Evolutionary conservation across 2,888 invertebrate species (phyloP).

Genomic region (Amiota minor): DNA sequence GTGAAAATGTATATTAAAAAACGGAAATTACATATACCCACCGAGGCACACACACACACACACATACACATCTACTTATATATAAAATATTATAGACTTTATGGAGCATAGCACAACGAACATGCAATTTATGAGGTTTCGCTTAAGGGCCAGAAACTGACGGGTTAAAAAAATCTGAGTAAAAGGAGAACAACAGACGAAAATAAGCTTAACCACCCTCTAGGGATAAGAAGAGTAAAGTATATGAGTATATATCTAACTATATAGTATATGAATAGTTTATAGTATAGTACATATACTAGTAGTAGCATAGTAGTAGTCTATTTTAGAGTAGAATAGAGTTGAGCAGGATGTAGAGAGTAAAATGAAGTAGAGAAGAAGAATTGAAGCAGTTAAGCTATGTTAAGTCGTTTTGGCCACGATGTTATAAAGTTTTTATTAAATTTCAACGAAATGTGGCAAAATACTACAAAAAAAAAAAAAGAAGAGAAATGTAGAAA

Average conservation of each 20-base stretch:
- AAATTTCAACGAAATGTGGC: conserved; percentile 12
- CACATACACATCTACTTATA: conserved; percentile 35
- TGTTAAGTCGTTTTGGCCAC: conserved; percentile 15
- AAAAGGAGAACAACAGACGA: not conserved
- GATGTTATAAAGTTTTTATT: conserved; percentile 22
- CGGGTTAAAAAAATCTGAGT: not conserved
- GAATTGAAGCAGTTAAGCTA: conserved; percentile 9
- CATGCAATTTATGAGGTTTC: conserved; percentile 65
- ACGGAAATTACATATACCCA: conserved; percentile 57
- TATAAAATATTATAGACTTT: too few relatives aligned
- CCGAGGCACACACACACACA: conserved; percentile 39
- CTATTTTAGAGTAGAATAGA: conserved; percentile 9
- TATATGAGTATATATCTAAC: not conserved
- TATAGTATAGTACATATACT: not conserved
- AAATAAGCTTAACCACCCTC: too few relatives aligned
- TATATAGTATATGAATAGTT: not conserved
- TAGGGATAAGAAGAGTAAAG: not conserved
- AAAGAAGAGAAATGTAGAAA: not conserved
- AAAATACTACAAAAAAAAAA: not conserved
- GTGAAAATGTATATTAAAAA: conserved; percentile 62
- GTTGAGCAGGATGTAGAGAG: conserved; percentile 6
- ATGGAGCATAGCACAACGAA: conserved; percentile 51
- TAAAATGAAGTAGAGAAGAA: not conserved
- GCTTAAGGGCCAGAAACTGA: conserved; percentile 55
- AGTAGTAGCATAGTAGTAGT: not conserved